Conservation (phyloP, 1,140 invertebrate genomes). For the Bradynema listronoti region DNA sequence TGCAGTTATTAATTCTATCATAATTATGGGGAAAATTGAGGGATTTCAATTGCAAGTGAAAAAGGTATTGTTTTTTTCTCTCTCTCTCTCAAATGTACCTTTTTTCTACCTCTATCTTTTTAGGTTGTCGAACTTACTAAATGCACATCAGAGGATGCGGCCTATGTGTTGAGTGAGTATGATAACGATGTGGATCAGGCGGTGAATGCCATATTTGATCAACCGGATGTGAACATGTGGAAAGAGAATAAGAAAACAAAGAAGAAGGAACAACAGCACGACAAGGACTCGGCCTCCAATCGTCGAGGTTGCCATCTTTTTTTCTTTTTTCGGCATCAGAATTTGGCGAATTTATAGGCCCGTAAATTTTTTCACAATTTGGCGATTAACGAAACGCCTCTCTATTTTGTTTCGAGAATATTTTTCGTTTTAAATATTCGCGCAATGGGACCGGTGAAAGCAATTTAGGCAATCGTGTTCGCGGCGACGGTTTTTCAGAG, state of each 20-base stretch:
- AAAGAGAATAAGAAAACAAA: slow-evolving; percentile 12
- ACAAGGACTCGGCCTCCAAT: background rate
- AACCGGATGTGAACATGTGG: slow-evolving; percentile 3
- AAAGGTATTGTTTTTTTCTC: too few species aligned
- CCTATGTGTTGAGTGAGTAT: background rate
- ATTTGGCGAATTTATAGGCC: background rate
- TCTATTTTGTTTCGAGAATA: background rate
- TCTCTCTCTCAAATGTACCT: too few species aligned
- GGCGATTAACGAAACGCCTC: background rate
- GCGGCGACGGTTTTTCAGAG: background rate
- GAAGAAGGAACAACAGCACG: slow-evolving; percentile 1
- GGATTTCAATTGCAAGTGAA: too few species aligned
- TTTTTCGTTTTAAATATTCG: background rate
- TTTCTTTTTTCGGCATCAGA: background rate
- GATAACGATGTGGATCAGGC: slow-evolving; percentile 1
- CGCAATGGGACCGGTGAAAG: background rate
- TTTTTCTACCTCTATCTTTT: too few species aligned
- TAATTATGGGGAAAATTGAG: too few species aligned
- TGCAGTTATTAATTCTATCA: too few species aligned
- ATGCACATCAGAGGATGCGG: background rate
- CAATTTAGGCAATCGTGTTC: too few species aligned
- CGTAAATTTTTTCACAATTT: background rate
- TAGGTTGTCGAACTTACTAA: slow-evolving; percentile 6
- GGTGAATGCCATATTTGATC: background rate
- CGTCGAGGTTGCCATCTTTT: background rate